phyloP scores from a whole-genome alignment of 2,888 invertebrate genomes.

The Mesoligia furuncula region DNA sequence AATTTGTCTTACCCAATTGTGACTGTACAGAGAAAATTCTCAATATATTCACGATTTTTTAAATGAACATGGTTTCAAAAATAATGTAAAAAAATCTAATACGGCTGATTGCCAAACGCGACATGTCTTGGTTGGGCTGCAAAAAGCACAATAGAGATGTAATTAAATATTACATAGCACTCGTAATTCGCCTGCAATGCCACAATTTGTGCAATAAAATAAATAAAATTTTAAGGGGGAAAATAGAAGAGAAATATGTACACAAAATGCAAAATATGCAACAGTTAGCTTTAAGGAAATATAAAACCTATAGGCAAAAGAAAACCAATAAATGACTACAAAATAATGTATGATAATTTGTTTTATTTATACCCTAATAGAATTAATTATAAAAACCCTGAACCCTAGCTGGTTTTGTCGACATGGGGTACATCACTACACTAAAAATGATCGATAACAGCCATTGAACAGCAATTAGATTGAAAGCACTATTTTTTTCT shows the following conservation, averaged over 20 bases:
- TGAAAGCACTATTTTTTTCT: too few species aligned
- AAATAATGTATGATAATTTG: not conserved
- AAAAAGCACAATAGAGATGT: not conserved
- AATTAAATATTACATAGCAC: not conserved
- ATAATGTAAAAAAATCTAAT: not conserved
- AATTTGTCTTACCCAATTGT: constrained; percentile 1
- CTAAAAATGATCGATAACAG: not conserved
- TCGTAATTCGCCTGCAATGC: not conserved
- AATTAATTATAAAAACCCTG: not conserved
- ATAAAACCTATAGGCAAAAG: not conserved
- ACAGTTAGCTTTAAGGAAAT: not conserved
- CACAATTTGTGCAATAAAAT: not conserved
- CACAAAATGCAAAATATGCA: constrained; percentile 2
- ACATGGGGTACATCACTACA: not conserved
- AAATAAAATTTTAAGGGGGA: not conserved
- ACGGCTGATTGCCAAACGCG: not conserved
- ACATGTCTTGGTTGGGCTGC: not conserved
- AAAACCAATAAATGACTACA: not conserved
- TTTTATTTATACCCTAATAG: not conserved
- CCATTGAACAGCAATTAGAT: not conserved
- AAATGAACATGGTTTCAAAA: constrained; percentile 3
- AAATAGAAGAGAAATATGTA: not conserved
- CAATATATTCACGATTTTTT: not conserved
- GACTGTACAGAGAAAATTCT: not conserved
- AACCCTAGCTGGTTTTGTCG: not conserved